These are phyloP conservation scores for Leptopilina boulardi DNA, from an alignment of 1,140 invertebrate species.

Conservation along the genomic window DNA sequence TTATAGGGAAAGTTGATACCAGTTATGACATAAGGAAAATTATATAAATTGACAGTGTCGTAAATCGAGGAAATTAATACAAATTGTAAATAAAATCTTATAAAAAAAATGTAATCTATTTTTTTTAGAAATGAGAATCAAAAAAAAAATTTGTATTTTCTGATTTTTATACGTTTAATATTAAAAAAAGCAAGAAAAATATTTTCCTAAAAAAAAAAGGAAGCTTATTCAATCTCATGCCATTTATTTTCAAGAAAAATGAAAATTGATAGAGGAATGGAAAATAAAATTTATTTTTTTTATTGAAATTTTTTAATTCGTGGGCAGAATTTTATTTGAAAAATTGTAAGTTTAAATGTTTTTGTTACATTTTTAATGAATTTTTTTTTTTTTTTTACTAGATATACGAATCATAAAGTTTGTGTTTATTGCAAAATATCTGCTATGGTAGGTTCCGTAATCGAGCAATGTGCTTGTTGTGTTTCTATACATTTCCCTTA, in stretches of 20 bases:
- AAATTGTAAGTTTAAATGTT: conserved; percentile 1
- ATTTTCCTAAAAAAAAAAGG: not conserved
- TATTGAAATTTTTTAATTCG: not conserved
- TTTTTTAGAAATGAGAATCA: not conserved
- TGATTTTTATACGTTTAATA: conserved; percentile 8
- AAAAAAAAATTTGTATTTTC: not conserved
- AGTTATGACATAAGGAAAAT: not conserved
- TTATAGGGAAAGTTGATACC: not conserved
- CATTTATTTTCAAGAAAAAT: not conserved
- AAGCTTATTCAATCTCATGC: not conserved
- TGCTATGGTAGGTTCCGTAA: not conserved
- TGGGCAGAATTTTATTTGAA: not conserved
- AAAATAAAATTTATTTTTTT: not conserved
- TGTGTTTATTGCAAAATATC: conserved; percentile 25
- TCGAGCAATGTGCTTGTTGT: conserved; percentile 24
- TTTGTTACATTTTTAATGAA: conserved; percentile 1
- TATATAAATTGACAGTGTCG: too few relatives aligned
- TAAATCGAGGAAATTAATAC: too few relatives aligned
- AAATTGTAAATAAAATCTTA: too few relatives aligned
- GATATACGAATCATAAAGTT: not conserved
- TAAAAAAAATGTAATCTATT: not conserved
- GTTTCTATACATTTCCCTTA: not conserved
- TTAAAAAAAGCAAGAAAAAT: not conserved
- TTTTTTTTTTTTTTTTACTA: not conserved
- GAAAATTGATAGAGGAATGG: not conserved